Evolutionary conservation across 2,888 invertebrate genomes (phyloP).

Genomic region (Rhodophaea formosa): DNA sequence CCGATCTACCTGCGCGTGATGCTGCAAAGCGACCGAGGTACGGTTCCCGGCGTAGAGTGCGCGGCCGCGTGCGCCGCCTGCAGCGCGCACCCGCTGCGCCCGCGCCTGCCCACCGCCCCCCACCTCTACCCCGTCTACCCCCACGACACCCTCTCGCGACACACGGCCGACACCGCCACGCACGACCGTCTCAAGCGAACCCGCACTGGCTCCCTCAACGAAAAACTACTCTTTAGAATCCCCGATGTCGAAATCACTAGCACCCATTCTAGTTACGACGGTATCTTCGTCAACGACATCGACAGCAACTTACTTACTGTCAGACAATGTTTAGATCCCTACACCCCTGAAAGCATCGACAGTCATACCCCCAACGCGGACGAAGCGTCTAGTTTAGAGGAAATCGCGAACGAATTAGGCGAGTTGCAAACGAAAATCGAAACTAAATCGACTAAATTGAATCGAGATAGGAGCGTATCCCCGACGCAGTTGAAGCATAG

Average conservation of each 20-base stretch:
- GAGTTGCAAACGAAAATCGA: constrained; percentile 50
- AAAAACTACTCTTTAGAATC: constrained; percentile 55
- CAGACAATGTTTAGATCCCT: constrained; percentile 82
- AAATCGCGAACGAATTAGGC: constrained; percentile 46
- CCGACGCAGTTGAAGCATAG: constrained; percentile 83
- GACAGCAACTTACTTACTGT: constrained; percentile 74
- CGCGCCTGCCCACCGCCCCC: constrained; percentile 30
- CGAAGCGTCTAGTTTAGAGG: constrained; percentile 50
- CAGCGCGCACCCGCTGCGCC: constrained; percentile 25
- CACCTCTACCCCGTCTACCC: constrained; percentile 47
- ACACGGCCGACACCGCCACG: constrained; percentile 9
- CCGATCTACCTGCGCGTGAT: constrained; percentile 89
- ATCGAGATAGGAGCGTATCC: constrained; percentile 76
- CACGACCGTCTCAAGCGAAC: constrained; percentile 44
- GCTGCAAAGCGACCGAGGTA: constrained; percentile 89
- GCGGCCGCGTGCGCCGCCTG: constrained; percentile 34
- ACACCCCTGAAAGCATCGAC: constrained; percentile 91
- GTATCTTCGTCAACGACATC: constrained; percentile 77
- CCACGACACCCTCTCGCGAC: constrained; percentile 39
- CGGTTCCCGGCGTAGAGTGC: constrained; percentile 63
- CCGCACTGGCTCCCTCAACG: constrained; percentile 61
- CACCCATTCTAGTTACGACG: constrained; percentile 66
- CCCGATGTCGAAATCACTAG: constrained; percentile 76
- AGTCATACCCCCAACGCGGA: constrained; percentile 86
- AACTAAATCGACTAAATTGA: constrained; percentile 44